These are phyloP conservation scores for Sebastes matsubarae DNA, from an alignment of 2,797 vertebrate species.

Conservation along the genomic window DNA sequence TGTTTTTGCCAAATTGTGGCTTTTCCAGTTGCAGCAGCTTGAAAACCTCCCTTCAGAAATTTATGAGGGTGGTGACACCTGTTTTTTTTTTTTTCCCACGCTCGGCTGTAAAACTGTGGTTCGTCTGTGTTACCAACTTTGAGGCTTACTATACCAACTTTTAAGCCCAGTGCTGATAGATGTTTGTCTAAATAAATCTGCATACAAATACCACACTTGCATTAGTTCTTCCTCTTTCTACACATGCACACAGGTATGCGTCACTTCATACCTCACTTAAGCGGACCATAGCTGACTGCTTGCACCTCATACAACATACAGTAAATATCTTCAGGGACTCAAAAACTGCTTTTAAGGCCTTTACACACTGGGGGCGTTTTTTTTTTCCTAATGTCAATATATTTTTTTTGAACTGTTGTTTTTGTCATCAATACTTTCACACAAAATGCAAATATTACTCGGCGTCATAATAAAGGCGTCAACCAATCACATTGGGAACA, in stretches of 20 bases:
- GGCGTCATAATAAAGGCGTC: no score
- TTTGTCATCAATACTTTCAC: no score
- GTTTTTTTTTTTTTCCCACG: not conserved
- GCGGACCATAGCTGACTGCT: not conserved
- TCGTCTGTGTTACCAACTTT: not conserved
- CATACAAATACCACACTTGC: not conserved
- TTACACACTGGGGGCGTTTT: no score
- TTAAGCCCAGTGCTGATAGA: not conserved
- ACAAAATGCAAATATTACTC: no score
- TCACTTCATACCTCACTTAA: not conserved
- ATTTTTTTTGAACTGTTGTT: no score
- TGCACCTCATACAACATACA: not conserved
- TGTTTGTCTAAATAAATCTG: not conserved
- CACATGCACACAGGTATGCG: not conserved
- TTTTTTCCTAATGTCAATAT: no score
- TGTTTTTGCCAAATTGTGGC: not conserved
- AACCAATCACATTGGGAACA: no score
- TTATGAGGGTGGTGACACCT: not conserved
- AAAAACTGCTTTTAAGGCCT: no score
- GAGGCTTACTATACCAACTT: not conserved
- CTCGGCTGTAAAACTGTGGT: not conserved
- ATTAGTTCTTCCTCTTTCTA: not conserved
- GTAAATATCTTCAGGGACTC: not conserved
- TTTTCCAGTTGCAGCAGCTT: not conserved
- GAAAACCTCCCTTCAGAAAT: not conserved